Evolutionary conservation across 2,113 vertebrate species (phyloP), one percentile per base, ranked within the genome.

Genomic region (Typhlomys cinereus): DNA sequence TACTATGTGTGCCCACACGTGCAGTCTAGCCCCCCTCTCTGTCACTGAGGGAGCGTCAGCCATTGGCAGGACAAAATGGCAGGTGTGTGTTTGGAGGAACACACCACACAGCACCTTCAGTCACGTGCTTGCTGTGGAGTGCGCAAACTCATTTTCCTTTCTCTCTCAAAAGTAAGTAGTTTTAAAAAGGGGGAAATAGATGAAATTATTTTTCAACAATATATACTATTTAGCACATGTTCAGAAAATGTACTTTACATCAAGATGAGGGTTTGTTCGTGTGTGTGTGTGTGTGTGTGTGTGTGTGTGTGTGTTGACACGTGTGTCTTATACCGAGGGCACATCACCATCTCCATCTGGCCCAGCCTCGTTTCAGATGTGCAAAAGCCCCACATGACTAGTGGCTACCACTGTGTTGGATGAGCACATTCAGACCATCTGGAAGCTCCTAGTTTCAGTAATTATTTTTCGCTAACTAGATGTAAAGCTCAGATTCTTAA

Each of bases 381-480:
- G 76, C 48, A 71, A 75, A 90, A 90, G 36, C 66, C 52, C 29
- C 88, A 75, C 66, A 44, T 87, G 66, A 59, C 59, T 85, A 79
- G 71, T 79, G 88, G 85, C 81, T 80, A 70, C 67, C 34, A 74
- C 54, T 57, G 54, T 87, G 70, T 50, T 84, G 81, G 76, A 84
- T 39, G 85, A 44, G 0, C 41, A 46, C 82, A 64, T 64, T 92
- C 62, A 29, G 41, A 54, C 81, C 75, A 80, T 82, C 82, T 92
- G 89, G 86, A 76, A 78, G 34, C 36, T 78, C 57, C 44, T 84
- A 92, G 90, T 92, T 91, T 93, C 81, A 93, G 85, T 83, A 81
- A 91, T 89, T 67, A 71, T 54, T 62, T 85, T 79, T 87, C 66
- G 64, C 39, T 95, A 89, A 80, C 50, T 67, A 88, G 48, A 78